phyloP scores from a whole-genome alignment of 2,113 vertebrate genomes.

The Pelecanus crispus region DNA sequence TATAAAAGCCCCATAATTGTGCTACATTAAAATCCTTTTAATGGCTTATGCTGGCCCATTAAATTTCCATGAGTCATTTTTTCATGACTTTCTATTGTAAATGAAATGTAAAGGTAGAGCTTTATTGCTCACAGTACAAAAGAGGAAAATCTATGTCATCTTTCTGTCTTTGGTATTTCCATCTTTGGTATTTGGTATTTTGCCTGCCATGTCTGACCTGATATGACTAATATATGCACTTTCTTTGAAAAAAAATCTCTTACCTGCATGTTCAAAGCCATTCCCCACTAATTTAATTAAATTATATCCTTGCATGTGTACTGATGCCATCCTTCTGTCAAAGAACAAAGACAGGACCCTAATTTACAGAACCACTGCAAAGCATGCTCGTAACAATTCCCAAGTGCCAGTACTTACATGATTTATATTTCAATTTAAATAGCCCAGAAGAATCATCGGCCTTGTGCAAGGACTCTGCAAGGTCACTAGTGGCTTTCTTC shows the following conservation, averaged over 20 bases:
- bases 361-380: neutral
- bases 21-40: neutral
- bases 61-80: constrained; percentile 18
- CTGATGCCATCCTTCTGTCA: neutral
- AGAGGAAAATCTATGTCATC: neutral
- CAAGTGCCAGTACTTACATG: neutral
- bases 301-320: neutral
- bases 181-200: constrained; percentile 12
- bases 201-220: constrained; percentile 14
- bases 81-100: neutral
- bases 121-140: constrained; percentile 2
- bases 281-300: neutral
- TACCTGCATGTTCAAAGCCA: neutral
- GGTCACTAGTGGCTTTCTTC: constrained; percentile 83
- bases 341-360: neutral
- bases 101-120: neutral
- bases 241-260: neutral
- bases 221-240: neutral
- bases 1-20: neutral
- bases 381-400: neutral
- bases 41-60: neutral
- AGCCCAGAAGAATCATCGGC: constrained; percentile 73
- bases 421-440: constrained; percentile 14
- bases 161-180: constrained; percentile 32
- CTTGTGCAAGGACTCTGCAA: constrained; percentile 84